phyloP scores from a whole-genome alignment of 1,140 invertebrate genomes.

The Pissodes strobi region DNA sequence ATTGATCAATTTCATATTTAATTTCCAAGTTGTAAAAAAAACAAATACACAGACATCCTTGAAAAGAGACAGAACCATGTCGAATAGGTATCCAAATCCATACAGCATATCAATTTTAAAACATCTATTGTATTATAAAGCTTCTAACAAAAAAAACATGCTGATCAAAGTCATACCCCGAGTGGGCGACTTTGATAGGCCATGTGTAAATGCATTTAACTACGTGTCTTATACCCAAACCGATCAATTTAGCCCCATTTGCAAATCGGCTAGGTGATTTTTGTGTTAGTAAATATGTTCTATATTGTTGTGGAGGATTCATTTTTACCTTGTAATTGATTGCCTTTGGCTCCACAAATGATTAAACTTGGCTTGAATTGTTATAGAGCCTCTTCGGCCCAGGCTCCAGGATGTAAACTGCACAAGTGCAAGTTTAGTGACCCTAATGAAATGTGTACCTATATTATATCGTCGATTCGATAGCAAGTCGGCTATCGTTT shows the following conservation, averaged over 20 bases:
- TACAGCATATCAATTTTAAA: slow-evolving; percentile 2
- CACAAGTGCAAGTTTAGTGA: no score
- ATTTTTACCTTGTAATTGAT: no score
- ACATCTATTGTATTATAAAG: no score
- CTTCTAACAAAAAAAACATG: not conserved
- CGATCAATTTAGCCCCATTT: slow-evolving; percentile 3
- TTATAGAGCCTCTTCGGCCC: no score
- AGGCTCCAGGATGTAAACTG: no score
- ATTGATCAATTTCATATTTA: slow-evolving; percentile 4
- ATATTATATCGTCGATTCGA: no score
- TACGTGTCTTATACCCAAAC: not conserved
- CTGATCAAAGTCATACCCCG: slow-evolving; percentile 3
- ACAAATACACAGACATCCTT: not conserved
- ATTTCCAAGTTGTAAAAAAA: slow-evolving; percentile 1
- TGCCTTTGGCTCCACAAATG: no score
- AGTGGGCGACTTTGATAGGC: slow-evolving; percentile 6
- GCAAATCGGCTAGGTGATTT: not conserved
- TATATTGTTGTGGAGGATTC: no score
- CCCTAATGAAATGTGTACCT: no score
- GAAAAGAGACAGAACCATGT: not conserved
- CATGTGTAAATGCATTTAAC: not conserved
- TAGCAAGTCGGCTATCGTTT: no score
- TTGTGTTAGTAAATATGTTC: no score
- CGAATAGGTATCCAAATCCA: not conserved
- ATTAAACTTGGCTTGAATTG: no score